phyloP scores from a whole-genome alignment of 2,797 vertebrate species.

The Apogon talboti region DNA sequence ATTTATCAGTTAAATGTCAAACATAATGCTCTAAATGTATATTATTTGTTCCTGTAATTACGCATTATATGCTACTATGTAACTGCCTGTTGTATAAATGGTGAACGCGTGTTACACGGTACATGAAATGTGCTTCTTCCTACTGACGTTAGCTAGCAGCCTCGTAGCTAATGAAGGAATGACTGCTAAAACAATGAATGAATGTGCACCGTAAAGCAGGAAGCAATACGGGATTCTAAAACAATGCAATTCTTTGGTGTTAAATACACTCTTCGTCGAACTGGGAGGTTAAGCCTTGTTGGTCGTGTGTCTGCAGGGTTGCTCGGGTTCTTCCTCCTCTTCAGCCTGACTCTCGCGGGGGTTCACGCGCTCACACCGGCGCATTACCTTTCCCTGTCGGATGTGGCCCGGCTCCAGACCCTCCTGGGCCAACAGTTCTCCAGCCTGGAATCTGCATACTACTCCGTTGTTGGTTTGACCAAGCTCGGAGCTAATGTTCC shows the following conservation, averaged over 20 bases:
- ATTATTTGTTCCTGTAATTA: not conserved
- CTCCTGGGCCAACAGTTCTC: constrained; percentile 85
- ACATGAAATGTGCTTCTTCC: constrained; percentile 15
- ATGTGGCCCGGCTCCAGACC: constrained; percentile 88
- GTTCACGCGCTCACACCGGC: constrained; percentile 86
- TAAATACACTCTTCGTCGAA: not conserved
- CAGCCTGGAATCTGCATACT: constrained; percentile 89
- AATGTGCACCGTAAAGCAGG: not conserved
- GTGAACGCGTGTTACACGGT: not conserved
- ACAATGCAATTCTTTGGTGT: not conserved
- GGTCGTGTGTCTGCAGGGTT: constrained; percentile 72
- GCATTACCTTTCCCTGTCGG: constrained; percentile 88
- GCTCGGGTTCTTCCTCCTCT: constrained; percentile 73
- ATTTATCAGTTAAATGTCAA: not conserved
- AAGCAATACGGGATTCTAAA: not conserved
- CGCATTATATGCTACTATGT: not conserved
- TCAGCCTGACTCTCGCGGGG: constrained; percentile 76
- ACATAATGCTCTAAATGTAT: rapidly evolving
- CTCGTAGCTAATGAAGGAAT: constrained; percentile 40
- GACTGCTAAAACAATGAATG: constrained; percentile 56
- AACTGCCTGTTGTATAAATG: not conserved
- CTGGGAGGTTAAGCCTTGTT: not conserved
- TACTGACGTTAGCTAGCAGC: constrained; percentile 42
- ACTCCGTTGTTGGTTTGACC: constrained; percentile 88
- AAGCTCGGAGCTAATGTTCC: constrained; percentile 85